Evolutionary conservation across 2,797 vertebrate species (phyloP), one percentile per base, ranked within the genome.

Genomic region (Garrulus glandarius): DNA sequence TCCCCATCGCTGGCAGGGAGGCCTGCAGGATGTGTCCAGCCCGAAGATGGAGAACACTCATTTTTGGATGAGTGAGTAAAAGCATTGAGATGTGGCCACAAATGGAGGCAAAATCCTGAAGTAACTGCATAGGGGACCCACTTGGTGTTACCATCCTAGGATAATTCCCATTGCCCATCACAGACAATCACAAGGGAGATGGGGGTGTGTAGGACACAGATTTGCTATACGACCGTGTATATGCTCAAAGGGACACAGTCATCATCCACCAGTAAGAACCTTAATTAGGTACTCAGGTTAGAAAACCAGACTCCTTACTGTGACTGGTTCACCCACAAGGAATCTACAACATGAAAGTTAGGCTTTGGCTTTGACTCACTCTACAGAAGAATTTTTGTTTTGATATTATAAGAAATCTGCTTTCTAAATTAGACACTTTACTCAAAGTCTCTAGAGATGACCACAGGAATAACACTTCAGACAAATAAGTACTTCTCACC

Each of bases 31-130:
- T 46, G n/a, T 27, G 24, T 10, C 18, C 52, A 64, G 29, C 21
- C 29, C 0, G 0, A 57, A 50, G n/a, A 70, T 9, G 11, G 10
- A 9, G 7, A 84, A 57, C 13, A 30, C 15, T 52, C 11, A 23
- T n/a, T 57, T 64, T 46, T 44, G 34, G 44, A 70, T 39, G 24
- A 64, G 24, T 52, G n/a, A 64, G 15, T 70, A 34, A 30, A 44
- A 57, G 44, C 39, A 69, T 37, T 39, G 37, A 77, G 65, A 59
- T 59, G 20, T 0, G 0, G 24, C 27, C 30, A 52, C 37, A 44
- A 15, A 57, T 3, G 4, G 64, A 64, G 44, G 57, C n/a, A 46
- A 63, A 70, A 77, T 23, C 21, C 44, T 70, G 26, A 32, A 70
- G 44, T 34, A 39, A 43, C 13, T n/a, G 14, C 15, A 37, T 2